Base-by-base conservation (phyloP, 2,888 invertebrate species). In the Drosophila yooni region DNA sequence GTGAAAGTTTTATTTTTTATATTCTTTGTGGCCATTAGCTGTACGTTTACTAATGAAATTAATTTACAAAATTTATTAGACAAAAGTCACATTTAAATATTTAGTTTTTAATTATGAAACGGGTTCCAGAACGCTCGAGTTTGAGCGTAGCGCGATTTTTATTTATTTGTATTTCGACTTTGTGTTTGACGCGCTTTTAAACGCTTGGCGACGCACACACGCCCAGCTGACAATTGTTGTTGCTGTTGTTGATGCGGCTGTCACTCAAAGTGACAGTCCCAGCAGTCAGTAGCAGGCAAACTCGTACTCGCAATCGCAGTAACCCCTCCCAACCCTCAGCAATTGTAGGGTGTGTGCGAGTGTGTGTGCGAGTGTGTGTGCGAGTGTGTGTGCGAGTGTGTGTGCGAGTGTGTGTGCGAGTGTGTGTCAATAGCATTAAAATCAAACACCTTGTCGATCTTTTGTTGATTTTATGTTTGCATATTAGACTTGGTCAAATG, bases 1-100 rank as follows among this genome's bases (percentile, higher is more conserved):
- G 73, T 58, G 73, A 81, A 67, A 67, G 74, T 66, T 58, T 40
- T 27, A 60, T 65, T 60, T 56, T 64, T 25, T 21, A 31, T 34
- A 31, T 25, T 18, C 25, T 54, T 25, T 21, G 3, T 11, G 74
- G 51, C 79, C 60, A 65, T 70, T 74, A 83, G 71, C 63, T 25
- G n/a, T 33, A 64, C 66, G 67, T 69, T 70, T 43, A 71, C 83
- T 80, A 77, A 88, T 81, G 78, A 75, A 74, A 89, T 76, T 78
- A 88, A 90, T 90, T 83, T 76, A 43, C 57, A 74, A 74, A 63
- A 74, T 85, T 80, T 81, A 78, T 75, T 66, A 66, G 60, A 60
- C 51, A 65, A 52, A 53, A 21, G 25, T 46, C 27, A 56, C 56
- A 73, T 52, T 74, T 68, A 50, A 75, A 43, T 51, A 51, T 54